Evolutionary conservation across 2,113 vertebrate genomes (phyloP).

Genomic region (Sinocyclocheilus anshuiensis): DNA sequence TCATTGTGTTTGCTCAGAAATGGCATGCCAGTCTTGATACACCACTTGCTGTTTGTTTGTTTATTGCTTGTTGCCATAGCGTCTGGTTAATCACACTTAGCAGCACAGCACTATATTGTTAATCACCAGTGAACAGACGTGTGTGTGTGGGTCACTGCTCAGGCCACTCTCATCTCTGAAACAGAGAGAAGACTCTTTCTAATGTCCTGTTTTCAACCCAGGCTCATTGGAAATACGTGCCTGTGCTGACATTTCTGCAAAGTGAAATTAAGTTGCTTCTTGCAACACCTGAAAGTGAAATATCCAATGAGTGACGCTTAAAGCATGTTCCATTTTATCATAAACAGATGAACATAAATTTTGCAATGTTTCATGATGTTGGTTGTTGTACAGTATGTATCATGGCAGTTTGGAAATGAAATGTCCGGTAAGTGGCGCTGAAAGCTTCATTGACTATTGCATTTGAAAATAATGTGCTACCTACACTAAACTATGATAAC

Average conservation of each 20-base stretch:
- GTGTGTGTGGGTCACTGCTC: constrained; percentile 6
- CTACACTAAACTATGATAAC: no score
- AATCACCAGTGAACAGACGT: constrained; percentile 43
- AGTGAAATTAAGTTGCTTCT: not conserved
- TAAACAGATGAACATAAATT: not conserved
- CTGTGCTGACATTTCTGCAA: not conserved
- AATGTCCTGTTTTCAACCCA: not conserved
- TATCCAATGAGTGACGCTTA: not conserved
- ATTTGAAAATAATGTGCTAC: no score
- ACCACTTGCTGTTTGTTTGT: constrained; percentile 40
- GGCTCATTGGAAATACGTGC: not conserved
- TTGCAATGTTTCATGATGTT: not conserved
- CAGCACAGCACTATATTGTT: constrained; percentile 43
- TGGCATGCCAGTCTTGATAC: constrained; percentile 41
- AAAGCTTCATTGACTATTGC: not conserved
- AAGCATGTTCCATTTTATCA: not conserved
- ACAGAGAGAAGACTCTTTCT: not conserved
- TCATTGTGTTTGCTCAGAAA: constrained; percentile 50
- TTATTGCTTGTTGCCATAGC: constrained; percentile 40
- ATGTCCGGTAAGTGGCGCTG: not conserved
- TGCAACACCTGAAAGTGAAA: not conserved
- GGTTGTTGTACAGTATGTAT: not conserved
- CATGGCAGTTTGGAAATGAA: not conserved
- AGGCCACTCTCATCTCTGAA: not conserved
- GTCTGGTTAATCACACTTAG: constrained; percentile 43